Evolutionary conservation across 2,113 vertebrate genomes (phyloP).

Genomic region (Dinomys branickii): DNA sequence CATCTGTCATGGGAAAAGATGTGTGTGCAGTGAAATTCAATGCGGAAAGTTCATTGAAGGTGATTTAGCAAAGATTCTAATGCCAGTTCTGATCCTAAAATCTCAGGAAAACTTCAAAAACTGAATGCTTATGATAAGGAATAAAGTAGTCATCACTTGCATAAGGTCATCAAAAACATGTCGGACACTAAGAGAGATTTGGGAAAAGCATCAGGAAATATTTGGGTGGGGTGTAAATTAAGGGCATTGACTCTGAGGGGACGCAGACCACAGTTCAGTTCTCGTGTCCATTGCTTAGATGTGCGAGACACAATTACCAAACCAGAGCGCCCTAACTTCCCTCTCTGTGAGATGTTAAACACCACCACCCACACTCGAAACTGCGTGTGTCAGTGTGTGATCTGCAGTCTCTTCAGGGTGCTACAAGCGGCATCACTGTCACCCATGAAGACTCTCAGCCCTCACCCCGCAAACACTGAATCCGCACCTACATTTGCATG

Average conservation of each 20-base stretch:
- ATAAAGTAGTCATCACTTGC: neutral
- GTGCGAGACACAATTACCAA: neutral
- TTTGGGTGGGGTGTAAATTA: neutral
- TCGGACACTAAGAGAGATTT: neutral
- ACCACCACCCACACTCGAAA: neutral
- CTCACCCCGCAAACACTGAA: neutral
- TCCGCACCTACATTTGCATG: neutral
- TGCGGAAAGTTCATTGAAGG: neutral
- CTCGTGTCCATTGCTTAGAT: neutral
- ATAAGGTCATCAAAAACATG: neutral
- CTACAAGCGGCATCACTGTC: fast-evolving
- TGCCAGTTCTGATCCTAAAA: neutral
- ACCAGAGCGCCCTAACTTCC: neutral
- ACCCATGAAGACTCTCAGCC: neutral
- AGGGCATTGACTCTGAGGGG: neutral
- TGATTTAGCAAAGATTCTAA: neutral
- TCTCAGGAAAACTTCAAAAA: neutral
- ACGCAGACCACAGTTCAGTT: neutral
- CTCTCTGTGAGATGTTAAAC: neutral
- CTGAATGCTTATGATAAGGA: neutral
- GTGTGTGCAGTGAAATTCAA: neutral
- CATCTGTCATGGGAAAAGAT: neutral
- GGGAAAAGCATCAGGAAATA: neutral
- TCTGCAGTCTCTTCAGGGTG: fast-evolving
- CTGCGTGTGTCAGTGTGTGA: fast-evolving